Percentiles rank a stretch among this genome's conserved stretches.
phyloP scores from a whole-genome alignment of 92 coral and sea anemone genomes.

The Scolanthus callimorphus region DNA sequence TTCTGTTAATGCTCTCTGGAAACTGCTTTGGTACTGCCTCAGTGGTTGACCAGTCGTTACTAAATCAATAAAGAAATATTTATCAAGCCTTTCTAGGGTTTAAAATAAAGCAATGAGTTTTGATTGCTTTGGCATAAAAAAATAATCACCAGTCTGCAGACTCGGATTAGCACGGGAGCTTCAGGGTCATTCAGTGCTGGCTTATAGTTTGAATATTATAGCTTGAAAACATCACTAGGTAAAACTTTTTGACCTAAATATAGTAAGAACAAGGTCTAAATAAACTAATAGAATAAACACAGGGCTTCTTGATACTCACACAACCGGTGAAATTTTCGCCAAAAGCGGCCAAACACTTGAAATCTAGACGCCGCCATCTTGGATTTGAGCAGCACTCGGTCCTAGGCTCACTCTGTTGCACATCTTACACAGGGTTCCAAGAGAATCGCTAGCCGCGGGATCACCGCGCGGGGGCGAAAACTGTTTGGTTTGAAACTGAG shows the following conservation, averaged over 20 bases:
- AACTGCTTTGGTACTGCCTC: constrained; percentile 19
- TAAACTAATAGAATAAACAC: neutral
- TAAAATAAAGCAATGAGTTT: too few species aligned
- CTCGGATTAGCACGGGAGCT: too few species aligned
- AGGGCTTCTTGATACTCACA: constrained; percentile 17
- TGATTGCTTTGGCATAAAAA: too few species aligned
- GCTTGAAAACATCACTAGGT: neutral
- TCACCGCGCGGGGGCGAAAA: too few species aligned
- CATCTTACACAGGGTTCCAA: too few species aligned
- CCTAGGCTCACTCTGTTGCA: constrained; percentile 18
- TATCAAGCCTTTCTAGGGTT: too few species aligned
- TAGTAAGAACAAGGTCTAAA: neutral
- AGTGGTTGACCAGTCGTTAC: constrained; percentile 32
- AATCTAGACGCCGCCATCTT: constrained; percentile 53
- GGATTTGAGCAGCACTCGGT: constrained; percentile 8
- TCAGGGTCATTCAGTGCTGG: too few species aligned
- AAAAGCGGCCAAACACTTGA: constrained; percentile 20
- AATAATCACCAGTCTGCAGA: too few species aligned
- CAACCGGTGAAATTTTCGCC: constrained; percentile 32
- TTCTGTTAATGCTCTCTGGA: constrained; percentile 10
- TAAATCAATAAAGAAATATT: constrained; percentile 2
- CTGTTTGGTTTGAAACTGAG: too few species aligned
- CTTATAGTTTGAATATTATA: too few species aligned
- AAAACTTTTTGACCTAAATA: neutral
- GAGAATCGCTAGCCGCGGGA: too few species aligned